Conservation (phyloP, 2,797 vertebrate genomes). For the Sphenodon punctatus region DNA sequence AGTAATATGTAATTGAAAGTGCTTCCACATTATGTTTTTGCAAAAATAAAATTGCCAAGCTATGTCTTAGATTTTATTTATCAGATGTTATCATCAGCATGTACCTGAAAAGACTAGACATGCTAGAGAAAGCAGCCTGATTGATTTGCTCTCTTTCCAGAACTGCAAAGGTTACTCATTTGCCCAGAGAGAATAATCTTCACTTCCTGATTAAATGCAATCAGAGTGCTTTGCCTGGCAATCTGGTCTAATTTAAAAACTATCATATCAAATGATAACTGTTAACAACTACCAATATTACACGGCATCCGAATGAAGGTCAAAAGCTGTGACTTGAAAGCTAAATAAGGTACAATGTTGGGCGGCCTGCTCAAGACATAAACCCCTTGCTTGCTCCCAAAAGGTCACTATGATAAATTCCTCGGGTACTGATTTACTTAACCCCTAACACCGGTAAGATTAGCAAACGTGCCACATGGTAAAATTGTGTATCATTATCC, state of each 20-base stretch:
- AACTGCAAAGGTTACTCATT: slow-evolving; percentile 33
- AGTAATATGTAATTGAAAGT: not conserved
- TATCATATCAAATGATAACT: slow-evolving; percentile 62
- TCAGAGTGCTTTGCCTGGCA: slow-evolving; percentile 54
- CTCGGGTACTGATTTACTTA: not conserved
- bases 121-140: not conserved
- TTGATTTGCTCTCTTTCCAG: slow-evolving; percentile 10
- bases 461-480: not conserved
- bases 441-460: not conserved
- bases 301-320: slow-evolving; percentile 61
- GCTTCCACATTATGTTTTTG: not conserved
- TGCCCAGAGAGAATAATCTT: slow-evolving; percentile 47
- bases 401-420: not conserved
- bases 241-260: slow-evolving; percentile 70
- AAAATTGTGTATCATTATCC: not conserved
- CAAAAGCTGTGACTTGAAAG: slow-evolving; percentile 57
- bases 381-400: not conserved
- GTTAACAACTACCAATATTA: slow-evolving; percentile 61
- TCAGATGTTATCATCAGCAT: not conserved
- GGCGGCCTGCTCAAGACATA: not conserved
- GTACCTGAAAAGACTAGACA: slow-evolving; percentile 28
- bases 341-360: slow-evolving; percentile 19
- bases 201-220: slow-evolving; percentile 70
- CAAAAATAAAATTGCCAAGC: slow-evolving; percentile 23
- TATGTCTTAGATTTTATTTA: slow-evolving; percentile 33